Evolutionary conservation across 1,140 invertebrate species (phyloP), one percentile per base, ranked within the genome.

Genomic region (Triops longicaudatus): DNA sequence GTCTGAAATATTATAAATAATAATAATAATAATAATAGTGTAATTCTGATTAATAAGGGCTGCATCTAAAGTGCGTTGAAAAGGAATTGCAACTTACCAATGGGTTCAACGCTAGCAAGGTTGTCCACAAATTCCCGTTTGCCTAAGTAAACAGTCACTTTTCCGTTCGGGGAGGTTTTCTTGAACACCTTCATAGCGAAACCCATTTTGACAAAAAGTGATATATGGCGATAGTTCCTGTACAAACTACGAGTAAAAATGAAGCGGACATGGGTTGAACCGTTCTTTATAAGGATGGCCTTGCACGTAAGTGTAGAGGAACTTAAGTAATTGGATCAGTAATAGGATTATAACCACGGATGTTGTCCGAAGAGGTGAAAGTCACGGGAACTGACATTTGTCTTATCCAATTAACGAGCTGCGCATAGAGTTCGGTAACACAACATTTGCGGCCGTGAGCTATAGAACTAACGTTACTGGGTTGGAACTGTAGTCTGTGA

Each of bases 121-220:
- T 98, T 93, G 84, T 99, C 97, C 76, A 99, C 92, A 85, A 97
- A 98, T 83, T 99, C 97, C 81, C 97, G 87, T 84, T 98, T 97
- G 5, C 95, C 95, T 81, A 99, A 87, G 83, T 99, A 99, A 76
- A 98, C 86, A 17, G 95, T 95, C 74, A 98, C 88, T 88, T 97
- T 97, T 76, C 92, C 93, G 87, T 98, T 98, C 9, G 95, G 94
- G 5, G 95, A 93, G 81, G 90, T 91, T 86, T 98, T 98, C 85
- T 98, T 98, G 85, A 92, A 98, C 81, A 98, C 95, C 86, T 95
- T 95, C 84, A 93, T 93, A 83, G 93, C 93, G 79, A 90, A 89
- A 81, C 94, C 92, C 93, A 95, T 95, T 80, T 83, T 90, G 78
- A 44, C 14, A n/a, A 26, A n/a, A 31, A 44, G 26, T 73, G 5